Evolutionary conservation across 2,888 invertebrate genomes (phyloP).

Genomic region (Exocentrus adspersus): DNA sequence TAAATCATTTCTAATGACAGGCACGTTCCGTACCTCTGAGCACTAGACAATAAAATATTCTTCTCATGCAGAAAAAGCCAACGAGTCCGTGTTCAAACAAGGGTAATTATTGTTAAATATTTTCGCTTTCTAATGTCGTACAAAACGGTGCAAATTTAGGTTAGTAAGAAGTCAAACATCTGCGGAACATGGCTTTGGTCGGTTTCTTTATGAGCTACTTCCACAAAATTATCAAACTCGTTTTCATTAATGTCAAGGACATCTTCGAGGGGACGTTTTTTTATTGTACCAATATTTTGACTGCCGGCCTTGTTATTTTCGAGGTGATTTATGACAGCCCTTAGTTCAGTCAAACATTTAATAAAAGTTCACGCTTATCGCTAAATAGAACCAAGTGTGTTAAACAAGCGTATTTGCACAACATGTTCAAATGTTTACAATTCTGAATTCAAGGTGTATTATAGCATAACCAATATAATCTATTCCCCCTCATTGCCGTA

Average conservation of each 20-base stretch:
- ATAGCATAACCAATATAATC: too few species aligned
- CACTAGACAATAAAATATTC: constrained; percentile 16
- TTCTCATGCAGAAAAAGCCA: constrained; percentile 25
- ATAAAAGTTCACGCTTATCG: neutral
- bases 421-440: neutral
- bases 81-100: constrained; percentile 21
- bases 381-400: neutral
- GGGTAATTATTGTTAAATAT: constrained; percentile 42
- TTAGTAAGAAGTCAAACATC: constrained; percentile 50
- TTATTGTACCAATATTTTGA: constrained; percentile 22
- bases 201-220: constrained; percentile 22
- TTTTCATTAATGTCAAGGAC: constrained; percentile 28
- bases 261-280: constrained; percentile 7
- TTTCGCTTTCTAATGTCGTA: constrained; percentile 60
- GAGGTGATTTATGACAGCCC: constrained; percentile 4
- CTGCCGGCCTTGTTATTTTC: neutral
- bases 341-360: neutral
- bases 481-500: too few species aligned
- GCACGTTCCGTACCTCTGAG: constrained; percentile 5
- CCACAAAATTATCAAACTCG: constrained; percentile 24
- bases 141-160: constrained; percentile 55
- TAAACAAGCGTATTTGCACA: neutral
- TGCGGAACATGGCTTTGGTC: constrained; percentile 36
- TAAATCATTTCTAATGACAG: constrained; percentile 21
- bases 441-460: too few species aligned